Conservation (phyloP, 2,888 invertebrate species). For the Syrista parreyssii region DNA sequence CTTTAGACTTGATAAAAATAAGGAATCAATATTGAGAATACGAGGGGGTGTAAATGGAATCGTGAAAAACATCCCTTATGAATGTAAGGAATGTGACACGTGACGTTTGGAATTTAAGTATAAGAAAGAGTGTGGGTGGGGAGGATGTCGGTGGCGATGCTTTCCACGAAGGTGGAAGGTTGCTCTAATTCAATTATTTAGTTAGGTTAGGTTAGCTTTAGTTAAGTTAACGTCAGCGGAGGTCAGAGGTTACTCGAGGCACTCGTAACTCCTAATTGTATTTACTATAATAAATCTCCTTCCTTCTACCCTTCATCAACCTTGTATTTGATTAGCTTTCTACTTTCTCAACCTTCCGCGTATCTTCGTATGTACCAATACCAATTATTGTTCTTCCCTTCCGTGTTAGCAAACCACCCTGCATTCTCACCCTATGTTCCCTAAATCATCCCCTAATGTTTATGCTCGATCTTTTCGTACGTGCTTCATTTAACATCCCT, state of each 20-base stretch:
- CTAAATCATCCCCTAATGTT: background rate
- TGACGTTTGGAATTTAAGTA: background rate
- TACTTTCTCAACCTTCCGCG: background rate
- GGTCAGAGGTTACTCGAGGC: slow-evolving; percentile 44
- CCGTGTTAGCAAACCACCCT: background rate
- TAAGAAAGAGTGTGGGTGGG: background rate
- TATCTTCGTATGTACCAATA: background rate
- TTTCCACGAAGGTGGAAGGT: slow-evolving; percentile 23
- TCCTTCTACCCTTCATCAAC: slow-evolving; percentile 21
- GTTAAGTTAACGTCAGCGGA: slow-evolving; percentile 42
- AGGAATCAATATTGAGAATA: background rate
- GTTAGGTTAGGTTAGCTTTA: slow-evolving; percentile 41
- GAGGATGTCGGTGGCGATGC: background rate
- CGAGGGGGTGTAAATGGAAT: background rate
- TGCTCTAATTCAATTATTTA: slow-evolving; percentile 50
- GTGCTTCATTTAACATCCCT: background rate
- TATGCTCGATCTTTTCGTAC: background rate
- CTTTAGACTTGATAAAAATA: background rate
- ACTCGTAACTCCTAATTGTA: slow-evolving; percentile 51
- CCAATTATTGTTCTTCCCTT: background rate
- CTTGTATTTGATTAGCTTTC: slow-evolving; percentile 8
- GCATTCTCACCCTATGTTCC: background rate
- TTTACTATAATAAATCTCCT: slow-evolving; percentile 52
- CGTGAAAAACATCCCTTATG: background rate
- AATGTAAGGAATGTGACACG: background rate